Evolutionary conservation across 2,888 invertebrate genomes (phyloP), one percentile per base, ranked within the genome.

Genomic region (Tiphia femorata): DNA sequence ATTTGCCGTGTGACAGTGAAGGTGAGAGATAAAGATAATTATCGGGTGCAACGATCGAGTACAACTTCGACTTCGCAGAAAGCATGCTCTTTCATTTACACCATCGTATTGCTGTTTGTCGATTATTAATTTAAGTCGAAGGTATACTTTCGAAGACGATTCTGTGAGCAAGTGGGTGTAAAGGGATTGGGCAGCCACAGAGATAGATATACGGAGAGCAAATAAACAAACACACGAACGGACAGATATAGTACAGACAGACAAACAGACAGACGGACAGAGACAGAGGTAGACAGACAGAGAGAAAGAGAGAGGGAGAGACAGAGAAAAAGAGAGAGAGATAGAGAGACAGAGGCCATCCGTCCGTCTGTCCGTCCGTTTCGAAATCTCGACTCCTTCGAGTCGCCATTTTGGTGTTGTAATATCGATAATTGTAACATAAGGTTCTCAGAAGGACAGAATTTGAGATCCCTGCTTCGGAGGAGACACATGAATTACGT

Each of bases 1-100:
- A 82, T 82, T 80, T 75, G 77, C 78, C 74, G 79, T 82, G 81
- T 80, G 76, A 72, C 65, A 79, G 76, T 78, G 73, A 75, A 40
- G 59, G 67, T 77, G 77, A 81, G n/a, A n/a, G 69, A 75, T 69
- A 73, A 55, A 73, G 59, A 70, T 64, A 67, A 65, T 62, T 57
- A 70, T 67, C 62, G 62, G 77, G 80, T 79, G 80, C 76, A 78
- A 41, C 54, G 49, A 46, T 20, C 27, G 44, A 47, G 54, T 49
- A 60, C 71, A 69, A 55, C 58, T 62, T 67, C 54, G 61, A 57
- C 33, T 33, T 8, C 1, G 12, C 29, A 29, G 12, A 2, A 6
- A 29, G 29, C 5, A n/a, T 29, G 2, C 10, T n/a, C 29, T 29
- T 5, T 10, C 2, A 29, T 29, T 6, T 29, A n/a, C 33, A n/a